Base-by-base conservation (phyloP, 1,140 invertebrate genomes). In the Pinna nobilis region DNA sequence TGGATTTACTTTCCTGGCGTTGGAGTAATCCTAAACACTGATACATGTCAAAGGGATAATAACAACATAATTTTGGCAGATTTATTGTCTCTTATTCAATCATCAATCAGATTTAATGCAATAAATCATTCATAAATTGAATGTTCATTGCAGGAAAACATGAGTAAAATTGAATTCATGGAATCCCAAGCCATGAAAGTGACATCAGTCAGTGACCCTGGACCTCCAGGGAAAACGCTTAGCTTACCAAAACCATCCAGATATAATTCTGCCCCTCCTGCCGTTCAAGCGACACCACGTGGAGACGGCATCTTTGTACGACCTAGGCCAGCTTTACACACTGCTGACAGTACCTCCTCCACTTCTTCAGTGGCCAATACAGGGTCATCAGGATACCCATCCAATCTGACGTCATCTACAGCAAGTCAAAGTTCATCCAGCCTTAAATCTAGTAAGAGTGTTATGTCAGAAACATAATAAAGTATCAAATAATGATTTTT, bases 351-450 rank as follows among this genome's bases (percentile, higher is more conserved):
- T 18, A 23, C 6, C 18, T 39, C 37, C 6, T 41, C 37, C 3
- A 47, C 60, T 47, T 63, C 57, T 1, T 60, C 60, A 13, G 60
- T 30, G 33, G 44, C 60, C n/a, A 28, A n/a, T 3, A 47, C 30
- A 7, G 39, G 39, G 13, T 4, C 20, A 18, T 63, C 60, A 30
- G n/a, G n/a, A n/a, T n/a, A n/a, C n/a, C n/a, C n/a, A n/a, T 18
- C 32, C 6, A 41, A 35, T 25, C 33, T 33, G 11, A 63, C 39
- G 30, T 18, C 39, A 63, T 6, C n/a, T 47, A 32, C 41, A 18
- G 23, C 15, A 9, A 47, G 39, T 37, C 49, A 39, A 47, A 32
- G 60, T 63, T 47, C n/a, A n/a, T n/a, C n/a, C n/a, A 44, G 59
- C 44, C 44, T 47, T 47, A 0, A 15, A 47, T 47, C 15, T 47